Evolutionary conservation across 2,113 vertebrate species (phyloP).

Genomic region (human (Homo sapiens)): GRCh38 chr11:4132001-4132500

Average conservation of each 20-base stretch:
- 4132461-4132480: not conserved
- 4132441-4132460: not conserved
- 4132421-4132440: constrained; percentile 81
- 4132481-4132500: not conserved
- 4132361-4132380: constrained; percentile 97
- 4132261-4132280: not conserved
- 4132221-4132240: not conserved
- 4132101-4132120: not conserved
- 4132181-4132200: not conserved
- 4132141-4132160: not conserved
- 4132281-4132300: constrained; percentile 93
- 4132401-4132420: constrained; percentile 99
- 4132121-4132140: not conserved
- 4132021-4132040: not conserved
- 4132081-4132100: not conserved
- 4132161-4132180: not conserved
- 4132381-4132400: constrained; percentile 97
- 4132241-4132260: not conserved
- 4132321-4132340: constrained; percentile 98
- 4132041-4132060: not conserved
- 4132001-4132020: not conserved
- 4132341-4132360: constrained; percentile 99
- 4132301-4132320: constrained; percentile 96
- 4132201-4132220: not conserved
- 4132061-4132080: not conserved